Percentiles rank a stretch among this genome's conserved stretches.
Evolutionary conservation across 2,888 invertebrate genomes (phyloP).

Genomic region (Drosophila sordidula): DNA sequence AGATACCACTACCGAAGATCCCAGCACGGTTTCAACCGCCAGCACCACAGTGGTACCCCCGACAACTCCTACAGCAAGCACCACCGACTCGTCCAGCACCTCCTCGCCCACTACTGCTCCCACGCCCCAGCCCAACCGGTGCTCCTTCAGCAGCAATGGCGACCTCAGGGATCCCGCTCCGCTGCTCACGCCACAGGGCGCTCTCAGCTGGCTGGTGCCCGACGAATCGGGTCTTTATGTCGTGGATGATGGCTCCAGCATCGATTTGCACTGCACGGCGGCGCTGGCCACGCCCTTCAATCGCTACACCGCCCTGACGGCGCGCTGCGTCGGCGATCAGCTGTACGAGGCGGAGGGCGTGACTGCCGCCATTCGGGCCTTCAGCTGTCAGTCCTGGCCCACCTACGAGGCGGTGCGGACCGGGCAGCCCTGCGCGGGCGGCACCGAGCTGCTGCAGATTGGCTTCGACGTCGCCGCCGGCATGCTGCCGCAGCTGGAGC

Average conservation of each 20-base stretch:
- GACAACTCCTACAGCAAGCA: background rate
- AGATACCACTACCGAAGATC: no score
- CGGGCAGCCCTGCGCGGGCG: slow-evolving; percentile 73
- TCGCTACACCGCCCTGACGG: slow-evolving; percentile 67
- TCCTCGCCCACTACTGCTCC: slow-evolving; percentile 34
- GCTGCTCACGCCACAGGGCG: slow-evolving; percentile 85
- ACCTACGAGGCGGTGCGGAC: slow-evolving; percentile 74
- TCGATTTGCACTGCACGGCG: slow-evolving; percentile 81
- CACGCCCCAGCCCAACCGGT: slow-evolving; percentile 42
- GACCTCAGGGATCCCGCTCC: slow-evolving; percentile 86
- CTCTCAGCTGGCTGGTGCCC: slow-evolving; percentile 74
- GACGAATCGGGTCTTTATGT: slow-evolving; percentile 66
- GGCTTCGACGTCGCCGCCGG: slow-evolving; percentile 81
- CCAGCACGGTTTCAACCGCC: no score
- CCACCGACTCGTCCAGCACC: slow-evolving; percentile 13
- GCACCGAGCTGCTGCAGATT: slow-evolving; percentile 81
- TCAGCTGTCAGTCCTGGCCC: slow-evolving; percentile 82
- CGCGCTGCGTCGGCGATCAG: slow-evolving; percentile 74
- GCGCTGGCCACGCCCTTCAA: slow-evolving; percentile 55
- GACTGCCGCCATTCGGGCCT: slow-evolving; percentile 63
- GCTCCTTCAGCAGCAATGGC: slow-evolving; percentile 68
- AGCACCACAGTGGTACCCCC: background rate
- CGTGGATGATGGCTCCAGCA: slow-evolving; percentile 62
- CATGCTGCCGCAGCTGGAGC: slow-evolving; percentile 82
- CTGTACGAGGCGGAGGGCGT: slow-evolving; percentile 70